phyloP scores from a whole-genome alignment of 2,797 vertebrate genomes.

The Rhinatrema bivittatum region DNA sequence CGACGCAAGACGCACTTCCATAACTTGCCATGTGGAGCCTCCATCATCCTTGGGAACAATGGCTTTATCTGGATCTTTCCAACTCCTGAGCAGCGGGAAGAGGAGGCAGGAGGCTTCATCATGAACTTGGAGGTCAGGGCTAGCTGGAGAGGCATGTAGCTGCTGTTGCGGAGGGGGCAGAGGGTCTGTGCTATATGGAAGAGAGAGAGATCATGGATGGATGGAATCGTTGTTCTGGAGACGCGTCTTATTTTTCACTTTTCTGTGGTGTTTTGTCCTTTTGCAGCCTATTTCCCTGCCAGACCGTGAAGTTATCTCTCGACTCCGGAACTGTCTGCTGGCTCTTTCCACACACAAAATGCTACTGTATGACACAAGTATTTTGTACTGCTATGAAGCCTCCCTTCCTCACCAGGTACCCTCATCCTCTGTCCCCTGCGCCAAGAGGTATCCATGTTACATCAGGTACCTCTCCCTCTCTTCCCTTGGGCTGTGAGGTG shows the following conservation, averaged over 20 bases:
- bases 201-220: too few relatives aligned
- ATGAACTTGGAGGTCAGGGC: conserved; percentile 76
- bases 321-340: conserved; percentile 87
- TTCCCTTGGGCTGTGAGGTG: too few relatives aligned
- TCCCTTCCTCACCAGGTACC: conserved; percentile 85
- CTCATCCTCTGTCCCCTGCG: too few relatives aligned
- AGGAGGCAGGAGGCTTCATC: conserved; percentile 81
- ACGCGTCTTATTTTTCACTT: too few relatives aligned
- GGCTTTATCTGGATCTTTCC: conserved; percentile 95
- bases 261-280: too few relatives aligned
- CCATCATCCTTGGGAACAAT: conserved; percentile 88
- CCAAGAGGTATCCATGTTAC: too few relatives aligned
- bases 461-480: too few relatives aligned
- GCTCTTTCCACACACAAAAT: conserved; percentile 78
- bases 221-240: too few relatives aligned
- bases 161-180: accelerated
- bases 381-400: conserved; percentile 91
- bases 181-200: accelerated
- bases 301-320: conserved; percentile 91
- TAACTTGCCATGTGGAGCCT: conserved; percentile 86
- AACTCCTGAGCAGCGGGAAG: conserved; percentile 72
- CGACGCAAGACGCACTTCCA: conserved; percentile 97
- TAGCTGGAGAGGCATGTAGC: accelerated
- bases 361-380: conserved; percentile 87
- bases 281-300: conserved; percentile 73